Conservation (phyloP, 1,140 invertebrate species). For the Scylla paramamosain region DNA sequence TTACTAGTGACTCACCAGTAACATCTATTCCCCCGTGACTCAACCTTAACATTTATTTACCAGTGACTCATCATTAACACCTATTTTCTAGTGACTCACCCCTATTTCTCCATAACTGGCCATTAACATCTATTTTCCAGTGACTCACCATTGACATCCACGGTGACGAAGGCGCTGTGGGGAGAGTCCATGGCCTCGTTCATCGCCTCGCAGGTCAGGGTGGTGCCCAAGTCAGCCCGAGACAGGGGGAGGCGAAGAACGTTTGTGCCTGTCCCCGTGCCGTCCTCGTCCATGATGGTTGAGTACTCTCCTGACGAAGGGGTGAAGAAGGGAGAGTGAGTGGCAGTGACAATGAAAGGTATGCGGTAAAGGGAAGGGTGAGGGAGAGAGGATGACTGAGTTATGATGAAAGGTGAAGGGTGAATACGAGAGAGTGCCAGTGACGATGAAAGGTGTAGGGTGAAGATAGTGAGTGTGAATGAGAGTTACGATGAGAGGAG, state of each 20-base stretch:
- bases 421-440: too few relatives aligned
- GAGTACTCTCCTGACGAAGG: constrained; percentile 58
- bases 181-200: constrained; percentile 86
- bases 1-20: too few relatives aligned
- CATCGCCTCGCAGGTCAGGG: constrained; percentile 88
- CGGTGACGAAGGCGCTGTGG: constrained; percentile 85
- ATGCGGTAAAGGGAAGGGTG: background rate
- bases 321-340: background rate
- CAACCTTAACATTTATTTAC: too few relatives aligned
- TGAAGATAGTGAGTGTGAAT: background rate
- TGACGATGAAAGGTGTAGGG: background rate
- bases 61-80: background rate
- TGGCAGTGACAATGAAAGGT: too few relatives aligned
- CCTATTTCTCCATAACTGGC: background rate
- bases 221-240: constrained; percentile 88
- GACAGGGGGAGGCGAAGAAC: constrained; percentile 86
- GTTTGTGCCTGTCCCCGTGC: constrained; percentile 85
- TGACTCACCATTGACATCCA: constrained; percentile 90
- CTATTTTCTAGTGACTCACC: background rate
- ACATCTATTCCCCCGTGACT: too few relatives aligned
- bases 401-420: too few relatives aligned
- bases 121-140: background rate
- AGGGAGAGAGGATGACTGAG: background rate
- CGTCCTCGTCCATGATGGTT: constrained; percentile 80
- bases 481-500: background rate